These are phyloP conservation scores for Anoplopoma fimbria DNA, from an alignment of 2,113 vertebrate species.

Conservation along the genomic window DNA sequence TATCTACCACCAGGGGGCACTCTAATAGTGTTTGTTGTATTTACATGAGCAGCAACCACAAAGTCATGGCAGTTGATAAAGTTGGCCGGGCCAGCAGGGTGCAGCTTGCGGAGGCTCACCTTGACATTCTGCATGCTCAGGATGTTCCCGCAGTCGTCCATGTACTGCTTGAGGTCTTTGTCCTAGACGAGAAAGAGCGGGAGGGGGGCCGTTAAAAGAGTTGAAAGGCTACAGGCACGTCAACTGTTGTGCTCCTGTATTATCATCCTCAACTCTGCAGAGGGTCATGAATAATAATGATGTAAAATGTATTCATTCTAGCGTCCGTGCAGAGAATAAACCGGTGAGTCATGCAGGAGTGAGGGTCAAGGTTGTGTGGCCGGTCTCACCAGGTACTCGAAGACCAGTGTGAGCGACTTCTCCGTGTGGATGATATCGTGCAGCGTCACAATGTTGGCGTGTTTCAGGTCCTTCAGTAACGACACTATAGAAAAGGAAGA, in stretches of 20 bases:
- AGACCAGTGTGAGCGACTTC: slow-evolving; percentile 96
- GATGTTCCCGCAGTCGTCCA: slow-evolving; percentile 92
- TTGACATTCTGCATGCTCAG: slow-evolving; percentile 93
- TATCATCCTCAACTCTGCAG: slow-evolving; percentile 5
- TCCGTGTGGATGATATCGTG: slow-evolving; percentile 97
- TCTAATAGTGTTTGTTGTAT: slow-evolving; percentile 22
- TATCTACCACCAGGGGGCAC: slow-evolving; percentile 73
- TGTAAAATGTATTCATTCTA: slow-evolving; percentile 32
- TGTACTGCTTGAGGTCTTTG: slow-evolving; percentile 94
- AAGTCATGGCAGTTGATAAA: slow-evolving; percentile 36
- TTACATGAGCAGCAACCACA: not conserved
- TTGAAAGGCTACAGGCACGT: not conserved
- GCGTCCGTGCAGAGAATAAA: slow-evolving; percentile 38
- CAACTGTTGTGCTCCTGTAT: slow-evolving; percentile 15
- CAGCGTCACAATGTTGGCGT: slow-evolving; percentile 96
- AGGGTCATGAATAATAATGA: slow-evolving; percentile 63
- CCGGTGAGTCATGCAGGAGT: slow-evolving; percentile 13
- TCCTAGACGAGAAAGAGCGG: slow-evolving; percentile 81
- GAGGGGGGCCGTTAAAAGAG: not conserved
- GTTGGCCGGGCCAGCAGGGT: slow-evolving; percentile 40
- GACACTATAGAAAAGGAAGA: slow-evolving; percentile 85
- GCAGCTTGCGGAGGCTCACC: slow-evolving; percentile 79
- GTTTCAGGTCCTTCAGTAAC: slow-evolving; percentile 96
- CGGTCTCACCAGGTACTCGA: slow-evolving; percentile 93
- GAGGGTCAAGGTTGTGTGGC: slow-evolving; percentile 1